phyloP scores from a whole-genome alignment of 2,888 invertebrate genomes.

The Scaptomyza reducta region DNA sequence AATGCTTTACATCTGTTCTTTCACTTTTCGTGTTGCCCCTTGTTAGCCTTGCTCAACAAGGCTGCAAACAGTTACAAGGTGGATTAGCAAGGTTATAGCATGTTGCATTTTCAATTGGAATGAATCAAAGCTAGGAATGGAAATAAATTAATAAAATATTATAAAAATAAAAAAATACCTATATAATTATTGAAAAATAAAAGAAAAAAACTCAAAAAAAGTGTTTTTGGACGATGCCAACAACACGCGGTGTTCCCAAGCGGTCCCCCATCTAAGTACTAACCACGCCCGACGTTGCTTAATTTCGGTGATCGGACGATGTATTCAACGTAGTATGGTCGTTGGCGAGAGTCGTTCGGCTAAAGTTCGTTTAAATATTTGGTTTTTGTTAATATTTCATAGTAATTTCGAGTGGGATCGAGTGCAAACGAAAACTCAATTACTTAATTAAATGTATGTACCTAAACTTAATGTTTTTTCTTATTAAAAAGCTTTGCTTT shows the following conservation, averaged over 20 bases:
- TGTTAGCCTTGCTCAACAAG: constrained; percentile 28
- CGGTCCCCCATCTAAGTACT: constrained; percentile 18
- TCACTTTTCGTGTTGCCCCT: constrained; percentile 11
- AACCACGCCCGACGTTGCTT: constrained; percentile 31
- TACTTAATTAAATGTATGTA: too few species aligned
- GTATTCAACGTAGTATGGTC: constrained; percentile 9
- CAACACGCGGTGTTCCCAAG: constrained; percentile 8
- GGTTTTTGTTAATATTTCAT: too few species aligned
- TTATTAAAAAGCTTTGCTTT: neutral
- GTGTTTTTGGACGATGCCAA: constrained; percentile 3
- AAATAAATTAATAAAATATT: neutral
- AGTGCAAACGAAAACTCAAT: too few species aligned
- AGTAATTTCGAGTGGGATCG: too few species aligned
- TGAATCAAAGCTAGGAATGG: neutral
- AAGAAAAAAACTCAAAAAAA: neutral
- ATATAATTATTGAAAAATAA: neutral
- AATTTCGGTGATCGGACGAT: constrained; percentile 33
- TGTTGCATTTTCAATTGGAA: neutral
- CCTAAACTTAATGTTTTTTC: neutral
- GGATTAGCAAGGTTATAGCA: neutral
- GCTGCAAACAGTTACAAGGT: constrained; percentile 17
- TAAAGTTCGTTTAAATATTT: neutral
- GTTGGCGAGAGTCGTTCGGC: neutral
- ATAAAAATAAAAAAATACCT: neutral
- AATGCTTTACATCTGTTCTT: constrained; percentile 18